Percentiles rank a stretch among this genome's conserved stretches.
Conservation (phyloP, 2,797 vertebrate genomes). For the Chrysocyon brachyurus region DNA sequence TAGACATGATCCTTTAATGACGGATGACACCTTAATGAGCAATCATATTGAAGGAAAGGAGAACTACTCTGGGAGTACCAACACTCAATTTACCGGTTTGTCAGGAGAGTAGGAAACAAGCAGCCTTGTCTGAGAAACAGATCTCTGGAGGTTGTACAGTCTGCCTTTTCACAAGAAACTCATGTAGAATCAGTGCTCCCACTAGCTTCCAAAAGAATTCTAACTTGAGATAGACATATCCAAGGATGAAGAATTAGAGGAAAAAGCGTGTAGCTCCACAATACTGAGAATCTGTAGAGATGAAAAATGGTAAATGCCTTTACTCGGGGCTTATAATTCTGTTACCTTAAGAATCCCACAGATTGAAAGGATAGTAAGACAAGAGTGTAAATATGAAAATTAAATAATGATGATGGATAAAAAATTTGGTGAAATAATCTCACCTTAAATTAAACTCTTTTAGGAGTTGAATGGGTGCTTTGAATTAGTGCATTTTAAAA, state of each 20-base stretch:
- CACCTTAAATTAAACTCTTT: neutral
- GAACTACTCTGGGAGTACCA: neutral
- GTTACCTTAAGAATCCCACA: neutral
- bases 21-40: neutral
- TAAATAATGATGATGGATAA: neutral
- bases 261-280: neutral
- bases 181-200: neutral
- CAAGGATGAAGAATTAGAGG: neutral
- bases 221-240: neutral
- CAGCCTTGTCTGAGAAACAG: neutral
- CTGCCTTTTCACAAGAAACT: neutral
- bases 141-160: neutral
- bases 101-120: neutral
- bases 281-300: neutral
- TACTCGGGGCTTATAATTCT: neutral
- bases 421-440: neutral
- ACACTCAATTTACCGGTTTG: neutral
- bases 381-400: conserved; percentile 23
- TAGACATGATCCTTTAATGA: conserved; percentile 28
- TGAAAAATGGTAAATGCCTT: neutral
- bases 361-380: neutral
- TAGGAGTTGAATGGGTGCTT: neutral
- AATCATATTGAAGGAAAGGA: neutral
- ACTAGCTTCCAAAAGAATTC: neutral
- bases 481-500: conserved; percentile 12